These are phyloP conservation scores for Gobiocypris rarus DNA, from an alignment of 2,113 vertebrate genomes.

Conservation along the genomic window DNA sequence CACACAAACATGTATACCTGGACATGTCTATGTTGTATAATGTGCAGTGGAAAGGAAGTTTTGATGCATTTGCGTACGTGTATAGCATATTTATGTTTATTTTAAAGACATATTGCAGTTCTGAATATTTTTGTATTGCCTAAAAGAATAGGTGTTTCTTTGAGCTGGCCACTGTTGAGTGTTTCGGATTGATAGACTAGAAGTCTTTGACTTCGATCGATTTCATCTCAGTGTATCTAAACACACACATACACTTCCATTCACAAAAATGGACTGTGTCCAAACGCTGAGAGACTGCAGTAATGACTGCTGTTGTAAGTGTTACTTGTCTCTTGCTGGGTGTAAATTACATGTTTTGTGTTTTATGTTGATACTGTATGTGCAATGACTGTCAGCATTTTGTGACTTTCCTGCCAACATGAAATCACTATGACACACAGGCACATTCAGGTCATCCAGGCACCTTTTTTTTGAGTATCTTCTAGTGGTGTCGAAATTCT, in stretches of 20 bases:
- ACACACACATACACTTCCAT: neutral
- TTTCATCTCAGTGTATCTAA: neutral
- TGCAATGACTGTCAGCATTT: neutral
- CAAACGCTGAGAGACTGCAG: neutral
- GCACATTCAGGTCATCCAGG: neutral
- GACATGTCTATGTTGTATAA: neutral
- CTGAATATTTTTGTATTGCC: neutral
- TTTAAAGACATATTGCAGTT: neutral
- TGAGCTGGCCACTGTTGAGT: neutral
- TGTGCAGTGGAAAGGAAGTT: neutral
- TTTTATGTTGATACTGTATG: neutral
- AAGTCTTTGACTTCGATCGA: neutral
- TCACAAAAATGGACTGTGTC: neutral
- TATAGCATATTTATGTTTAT: neutral
- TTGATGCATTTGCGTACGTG: neutral
- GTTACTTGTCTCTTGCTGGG: constrained; percentile 11
- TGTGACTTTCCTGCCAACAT: neutral
- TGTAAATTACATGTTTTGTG: neutral
- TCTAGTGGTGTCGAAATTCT: neutral
- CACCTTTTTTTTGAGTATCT: no score
- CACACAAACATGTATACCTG: no score
- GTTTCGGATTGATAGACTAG: neutral
- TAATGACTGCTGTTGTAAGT: neutral
- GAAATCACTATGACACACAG: neutral
- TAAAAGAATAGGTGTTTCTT: neutral